Base-by-base conservation (phyloP, 2,888 invertebrate genomes). In the Acronicta psi region DNA sequence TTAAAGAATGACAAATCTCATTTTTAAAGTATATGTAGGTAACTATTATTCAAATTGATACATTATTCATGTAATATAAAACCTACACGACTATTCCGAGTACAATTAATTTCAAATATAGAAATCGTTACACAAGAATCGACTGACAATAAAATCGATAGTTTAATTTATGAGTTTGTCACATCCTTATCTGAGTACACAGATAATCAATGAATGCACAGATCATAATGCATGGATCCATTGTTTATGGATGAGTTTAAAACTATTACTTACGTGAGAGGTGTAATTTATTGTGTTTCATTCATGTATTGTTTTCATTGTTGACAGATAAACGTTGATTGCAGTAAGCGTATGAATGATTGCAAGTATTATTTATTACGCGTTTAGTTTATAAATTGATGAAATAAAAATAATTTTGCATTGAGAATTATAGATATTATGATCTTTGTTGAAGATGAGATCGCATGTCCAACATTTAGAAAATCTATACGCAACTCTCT, bases 151-250 rank as follows among this genome's bases (percentile, higher is more conserved):
- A 66, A 71, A 72, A 81, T 82, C 83, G 81, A 86, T 79, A 77
- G 67, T 75, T 79, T 54, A 75, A 82, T 86, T 79, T 82, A 83
- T 84, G 69, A 79, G 54, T 55, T 68, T 80, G 82, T 81, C 85
- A 78, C 77, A 55, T 76, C 70, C 76, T 83, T 85, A 85, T 82
- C 82, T 67, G 57, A 68, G 75, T 76, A 74, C 69, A 73, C 66
- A 71, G 72, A 76, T 79, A 73, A 73, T 73, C 62, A 73, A 75
- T 70, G 75, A 72, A 80, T 77, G 73, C 80, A 82, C 81, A 75
- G 78, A 80, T 73, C 67, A 69, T 77, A 80, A 81, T 76, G 75
- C 77, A 84, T 79, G 73, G 49, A 54, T 53, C 72, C 69, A 79
- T 79, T 79, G 81, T 80, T 70, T 66, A 61, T 63, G 54, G 63